Conservation (phyloP, 2,888 invertebrate species). For the Lochmaea capreae region DNA sequence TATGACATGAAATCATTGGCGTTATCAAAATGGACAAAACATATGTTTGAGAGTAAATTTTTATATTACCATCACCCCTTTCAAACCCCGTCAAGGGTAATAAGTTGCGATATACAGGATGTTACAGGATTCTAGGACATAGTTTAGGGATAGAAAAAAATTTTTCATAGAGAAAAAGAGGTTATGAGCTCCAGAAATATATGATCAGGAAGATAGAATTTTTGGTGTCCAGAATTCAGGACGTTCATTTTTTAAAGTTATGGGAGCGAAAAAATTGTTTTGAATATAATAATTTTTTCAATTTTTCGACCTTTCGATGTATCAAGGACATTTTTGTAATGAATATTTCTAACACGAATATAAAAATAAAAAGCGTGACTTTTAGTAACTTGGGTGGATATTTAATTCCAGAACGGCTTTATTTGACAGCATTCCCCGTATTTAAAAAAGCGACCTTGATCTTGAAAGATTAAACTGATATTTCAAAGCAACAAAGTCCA, state of each 20-base stretch:
- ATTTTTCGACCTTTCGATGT: background rate
- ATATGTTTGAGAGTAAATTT: constrained; percentile 31
- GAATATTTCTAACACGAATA: background rate
- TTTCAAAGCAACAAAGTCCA: background rate
- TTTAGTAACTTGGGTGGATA: constrained; percentile 3
- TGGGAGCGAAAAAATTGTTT: too few relatives aligned
- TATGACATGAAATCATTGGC: constrained; percentile 48
- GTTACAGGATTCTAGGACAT: too few relatives aligned
- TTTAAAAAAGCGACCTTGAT: background rate
- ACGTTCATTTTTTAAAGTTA: too few relatives aligned
- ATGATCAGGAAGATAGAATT: too few relatives aligned
- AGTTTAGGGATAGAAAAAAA: too few relatives aligned
- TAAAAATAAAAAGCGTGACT: constrained; percentile 4
- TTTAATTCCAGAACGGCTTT: background rate
- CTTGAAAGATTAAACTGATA: background rate
- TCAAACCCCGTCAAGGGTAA: too few relatives aligned
- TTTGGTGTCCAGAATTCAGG: too few relatives aligned
- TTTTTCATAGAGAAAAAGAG: too few relatives aligned
- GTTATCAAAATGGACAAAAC: constrained; percentile 40
- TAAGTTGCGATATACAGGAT: too few relatives aligned
- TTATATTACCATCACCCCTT: too few relatives aligned
- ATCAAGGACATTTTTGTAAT: background rate
- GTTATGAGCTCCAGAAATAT: too few relatives aligned
- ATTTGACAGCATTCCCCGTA: background rate
- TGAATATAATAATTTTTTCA: background rate